A percentile compares a stretch with the other conserved stretches of the same genome.
Evolutionary conservation across 2,888 invertebrate genomes (phyloP).

Genomic region (Eurytoma adleriae): DNA sequence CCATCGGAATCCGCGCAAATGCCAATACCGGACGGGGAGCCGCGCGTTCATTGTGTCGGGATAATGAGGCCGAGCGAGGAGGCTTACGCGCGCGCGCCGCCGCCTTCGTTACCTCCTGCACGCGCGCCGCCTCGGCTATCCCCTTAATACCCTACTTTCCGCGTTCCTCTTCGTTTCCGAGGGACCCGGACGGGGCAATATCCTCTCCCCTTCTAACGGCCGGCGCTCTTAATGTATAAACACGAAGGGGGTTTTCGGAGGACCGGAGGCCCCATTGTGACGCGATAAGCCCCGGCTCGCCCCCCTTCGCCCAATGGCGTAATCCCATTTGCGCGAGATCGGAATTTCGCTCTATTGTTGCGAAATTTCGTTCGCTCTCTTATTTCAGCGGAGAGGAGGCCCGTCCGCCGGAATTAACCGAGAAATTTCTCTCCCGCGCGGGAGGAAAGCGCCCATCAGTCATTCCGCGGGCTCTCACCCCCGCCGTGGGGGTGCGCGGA

Average conservation of each 20-base stretch:
- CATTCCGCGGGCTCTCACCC: neutral
- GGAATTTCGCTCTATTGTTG: too few species aligned
- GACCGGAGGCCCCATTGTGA: conserved; percentile 8
- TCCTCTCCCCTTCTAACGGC: neutral
- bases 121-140: neutral
- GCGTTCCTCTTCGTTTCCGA: neutral
- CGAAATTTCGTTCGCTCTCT: neutral
- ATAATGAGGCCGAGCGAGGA: conserved; percentile 68
- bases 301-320: conserved; percentile 1
- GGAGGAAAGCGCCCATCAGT: neutral
- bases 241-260: neutral
- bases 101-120: conserved; percentile 8
- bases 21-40: conserved; percentile 71
- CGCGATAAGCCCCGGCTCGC: conserved; percentile 14
- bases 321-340: neutral
- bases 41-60: conserved; percentile 70
- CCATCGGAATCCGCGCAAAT: conserved; percentile 73
- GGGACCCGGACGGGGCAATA: neutral
- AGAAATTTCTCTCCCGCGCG: neutral
- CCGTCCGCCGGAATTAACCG: neutral
- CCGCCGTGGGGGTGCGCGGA: neutral
- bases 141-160: conserved; percentile 9
- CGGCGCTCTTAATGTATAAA: conserved; percentile 1
- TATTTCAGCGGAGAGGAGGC: neutral
- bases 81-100: neutral